A percentile compares a stretch with the other conserved stretches of the same genome.
Conservation (phyloP, 37 sponge, comb jelly and placozoan species). For the Aphrocallistes beatrix region DNA sequence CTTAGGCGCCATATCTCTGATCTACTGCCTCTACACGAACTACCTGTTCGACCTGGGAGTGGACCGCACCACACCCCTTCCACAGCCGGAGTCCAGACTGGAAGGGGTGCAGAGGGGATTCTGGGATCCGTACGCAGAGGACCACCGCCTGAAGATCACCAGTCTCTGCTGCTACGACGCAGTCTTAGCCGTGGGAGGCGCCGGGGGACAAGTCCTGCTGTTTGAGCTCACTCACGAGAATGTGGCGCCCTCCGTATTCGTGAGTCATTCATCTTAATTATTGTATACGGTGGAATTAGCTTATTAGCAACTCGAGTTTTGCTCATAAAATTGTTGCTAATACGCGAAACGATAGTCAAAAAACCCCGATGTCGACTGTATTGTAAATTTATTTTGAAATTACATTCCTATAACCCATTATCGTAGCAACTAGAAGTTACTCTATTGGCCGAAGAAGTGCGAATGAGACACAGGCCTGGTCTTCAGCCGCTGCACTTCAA, state of each 20-base stretch:
- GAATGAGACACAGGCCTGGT: not conserved
- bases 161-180: slow-evolving; percentile 11
- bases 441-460: not conserved
- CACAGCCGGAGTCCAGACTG: not conserved
- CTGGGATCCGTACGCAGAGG: slow-evolving; percentile 2
- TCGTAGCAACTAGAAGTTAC: not conserved
- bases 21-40: slow-evolving; percentile 17
- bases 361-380: too few relatives aligned
- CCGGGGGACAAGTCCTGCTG: not conserved
- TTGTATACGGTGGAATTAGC: too few relatives aligned
- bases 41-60: not conserved
- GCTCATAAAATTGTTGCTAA: too few relatives aligned
- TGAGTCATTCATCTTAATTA: not conserved
- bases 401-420: not conserved
- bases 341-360: too few relatives aligned
- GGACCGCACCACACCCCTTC: not conserved
- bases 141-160: not conserved
- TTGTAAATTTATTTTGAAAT: too few relatives aligned
- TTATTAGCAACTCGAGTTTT: too few relatives aligned
- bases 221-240: not conserved
- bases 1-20: not conserved
- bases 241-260: not conserved
- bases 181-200: not conserved
- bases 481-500: slow-evolving; percentile 13
- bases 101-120: not conserved